Evolutionary conservation across 35 echinoderm and acorn worm genomes (phyloP).

Genomic region (Antedon bifida): DNA sequence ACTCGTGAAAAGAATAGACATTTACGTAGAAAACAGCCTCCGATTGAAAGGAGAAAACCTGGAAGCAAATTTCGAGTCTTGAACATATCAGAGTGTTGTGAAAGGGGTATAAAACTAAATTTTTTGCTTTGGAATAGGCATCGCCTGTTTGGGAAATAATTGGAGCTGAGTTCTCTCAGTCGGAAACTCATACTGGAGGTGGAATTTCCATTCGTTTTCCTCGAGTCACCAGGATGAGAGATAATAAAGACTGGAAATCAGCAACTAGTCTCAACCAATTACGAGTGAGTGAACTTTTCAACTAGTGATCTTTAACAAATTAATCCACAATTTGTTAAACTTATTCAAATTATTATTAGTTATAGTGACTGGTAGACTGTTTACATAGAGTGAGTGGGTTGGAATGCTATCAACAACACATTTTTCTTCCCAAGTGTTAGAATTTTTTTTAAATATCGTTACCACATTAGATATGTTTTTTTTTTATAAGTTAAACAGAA

Average conservation of each 20-base stretch:
- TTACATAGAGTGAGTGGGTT: neutral
- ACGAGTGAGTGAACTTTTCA: conserved; percentile 20
- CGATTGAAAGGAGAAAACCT: too few species aligned
- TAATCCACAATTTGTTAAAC: neutral
- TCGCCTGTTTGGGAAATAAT: conserved; percentile 97
- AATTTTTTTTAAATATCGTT: too few species aligned
- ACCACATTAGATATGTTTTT: too few species aligned
- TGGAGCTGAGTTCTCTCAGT: conserved; percentile 91
- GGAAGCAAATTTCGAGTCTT: too few species aligned
- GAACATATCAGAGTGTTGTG: too few species aligned
- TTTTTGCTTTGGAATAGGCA: conserved; percentile 36
- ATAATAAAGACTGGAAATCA: conserved; percentile 58
- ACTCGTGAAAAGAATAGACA: too few species aligned
- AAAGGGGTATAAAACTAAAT: too few species aligned
- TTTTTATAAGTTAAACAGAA: too few species aligned
- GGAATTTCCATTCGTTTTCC: conserved; percentile 95
- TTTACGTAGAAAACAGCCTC: too few species aligned
- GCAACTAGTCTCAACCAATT: conserved; percentile 60
- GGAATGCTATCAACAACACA: too few species aligned
- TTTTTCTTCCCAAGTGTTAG: too few species aligned
- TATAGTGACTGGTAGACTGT: neutral
- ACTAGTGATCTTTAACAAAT: neutral
- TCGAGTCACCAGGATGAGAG: conserved; percentile 52
- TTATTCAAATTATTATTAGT: neutral
- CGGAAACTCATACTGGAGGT: conserved; percentile 73